These are phyloP conservation scores for Reticulitermes speratus DNA, from an alignment of 1,140 invertebrate species.

Conservation along the genomic window DNA sequence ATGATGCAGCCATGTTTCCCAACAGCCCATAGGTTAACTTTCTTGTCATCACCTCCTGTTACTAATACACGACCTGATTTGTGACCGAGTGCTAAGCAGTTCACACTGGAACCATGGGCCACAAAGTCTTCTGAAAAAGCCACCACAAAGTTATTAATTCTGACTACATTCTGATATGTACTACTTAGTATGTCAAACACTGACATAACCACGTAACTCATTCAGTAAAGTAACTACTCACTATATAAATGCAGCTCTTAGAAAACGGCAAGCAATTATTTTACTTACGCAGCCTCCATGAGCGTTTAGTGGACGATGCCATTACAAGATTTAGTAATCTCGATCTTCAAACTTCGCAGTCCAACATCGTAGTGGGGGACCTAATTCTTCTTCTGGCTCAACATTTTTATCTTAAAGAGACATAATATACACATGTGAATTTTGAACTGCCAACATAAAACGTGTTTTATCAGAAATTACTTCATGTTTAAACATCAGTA, in stretches of 20 bases:
- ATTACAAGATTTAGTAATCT: constrained; percentile 45
- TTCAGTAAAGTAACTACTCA: no score
- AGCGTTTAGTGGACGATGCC: constrained; percentile 57
- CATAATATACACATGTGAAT: neutral
- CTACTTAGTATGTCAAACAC: no score
- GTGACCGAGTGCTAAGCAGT: constrained; percentile 85
- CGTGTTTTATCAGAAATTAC: neutral
- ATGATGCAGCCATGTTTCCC: constrained; percentile 94
- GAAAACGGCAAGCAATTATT: neutral
- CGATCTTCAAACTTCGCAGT: constrained; percentile 40
- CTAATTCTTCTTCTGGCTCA: neutral
- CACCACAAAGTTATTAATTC: neutral
- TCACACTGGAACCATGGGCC: constrained; percentile 86
- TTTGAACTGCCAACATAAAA: constrained; percentile 28
- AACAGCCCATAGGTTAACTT: constrained; percentile 96
- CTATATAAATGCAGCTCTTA: neutral
- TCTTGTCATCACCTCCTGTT: constrained; percentile 95
- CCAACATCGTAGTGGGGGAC: constrained; percentile 36
- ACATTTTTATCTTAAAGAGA: neutral
- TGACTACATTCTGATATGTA: no score
- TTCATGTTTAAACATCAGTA: constrained; percentile 22
- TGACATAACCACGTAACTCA: no score
- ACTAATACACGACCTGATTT: constrained; percentile 91
- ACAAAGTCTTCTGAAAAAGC: constrained; percentile 81
- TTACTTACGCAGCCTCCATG: constrained; percentile 51